These are phyloP conservation scores for Tipula vernalis DNA, from an alignment of 2,888 invertebrate genomes.

Conservation along the genomic window DNA sequence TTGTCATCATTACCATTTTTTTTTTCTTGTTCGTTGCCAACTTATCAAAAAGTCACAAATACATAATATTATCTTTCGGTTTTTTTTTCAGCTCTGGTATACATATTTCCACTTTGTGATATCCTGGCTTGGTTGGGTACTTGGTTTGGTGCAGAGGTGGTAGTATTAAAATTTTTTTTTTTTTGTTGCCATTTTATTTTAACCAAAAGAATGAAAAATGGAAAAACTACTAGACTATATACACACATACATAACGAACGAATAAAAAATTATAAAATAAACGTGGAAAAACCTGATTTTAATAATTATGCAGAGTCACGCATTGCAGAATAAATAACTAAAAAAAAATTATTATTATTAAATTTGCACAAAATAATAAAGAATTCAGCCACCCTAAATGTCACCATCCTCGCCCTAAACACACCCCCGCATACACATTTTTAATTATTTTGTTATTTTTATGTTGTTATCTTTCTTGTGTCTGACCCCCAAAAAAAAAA, in stretches of 20 bases:
- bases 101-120: not conserved
- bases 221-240: not conserved
- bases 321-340: not conserved
- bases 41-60: constrained; percentile 4
- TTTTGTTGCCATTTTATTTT: not conserved
- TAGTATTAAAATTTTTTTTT: not conserved
- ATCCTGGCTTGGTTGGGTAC: not conserved
- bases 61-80: not conserved
- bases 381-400: not conserved
- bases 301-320: constrained; percentile 4
- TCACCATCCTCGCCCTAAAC: not conserved
- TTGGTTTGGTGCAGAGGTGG: not conserved
- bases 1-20: not conserved
- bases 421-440: not conserved
- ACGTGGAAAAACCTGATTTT: constrained; percentile 4
- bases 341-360: not conserved
- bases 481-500: not conserved
- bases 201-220: not conserved
- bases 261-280: not conserved
- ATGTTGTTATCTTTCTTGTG: not conserved
- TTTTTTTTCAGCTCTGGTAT: not conserved
- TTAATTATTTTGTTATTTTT: not conserved
- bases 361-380: constrained; percentile 4
- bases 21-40: not conserved
- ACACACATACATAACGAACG: not conserved